Evolutionary conservation across 1,140 invertebrate genomes (phyloP).

Genomic region (Diachasma alloeum): DNA sequence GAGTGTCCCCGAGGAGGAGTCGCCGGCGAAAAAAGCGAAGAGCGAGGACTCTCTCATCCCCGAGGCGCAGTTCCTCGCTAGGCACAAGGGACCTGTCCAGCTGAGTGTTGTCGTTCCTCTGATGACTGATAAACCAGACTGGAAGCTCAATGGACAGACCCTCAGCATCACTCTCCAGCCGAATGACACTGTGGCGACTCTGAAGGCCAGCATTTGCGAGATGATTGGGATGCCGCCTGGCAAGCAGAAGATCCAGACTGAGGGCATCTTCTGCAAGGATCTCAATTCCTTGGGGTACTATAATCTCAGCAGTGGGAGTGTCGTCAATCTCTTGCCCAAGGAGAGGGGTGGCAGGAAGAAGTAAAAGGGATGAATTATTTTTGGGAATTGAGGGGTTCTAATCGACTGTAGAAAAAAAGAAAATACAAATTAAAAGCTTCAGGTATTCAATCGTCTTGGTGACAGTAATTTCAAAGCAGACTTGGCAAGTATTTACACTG

Average conservation of each 20-base stretch:
- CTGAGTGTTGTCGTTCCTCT: slow-evolving; percentile 84
- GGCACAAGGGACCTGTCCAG: slow-evolving; percentile 77
- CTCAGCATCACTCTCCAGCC: slow-evolving; percentile 82
- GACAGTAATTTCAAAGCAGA: too few relatives aligned
- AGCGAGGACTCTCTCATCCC: slow-evolving; percentile 93
- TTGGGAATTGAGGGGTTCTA: too few relatives aligned
- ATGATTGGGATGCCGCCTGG: slow-evolving; percentile 92
- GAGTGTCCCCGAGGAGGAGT: slow-evolving; percentile 77
- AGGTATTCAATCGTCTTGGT: too few relatives aligned
- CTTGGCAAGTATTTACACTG: too few relatives aligned
- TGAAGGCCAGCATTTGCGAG: slow-evolving; percentile 92
- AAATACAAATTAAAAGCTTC: too few relatives aligned
- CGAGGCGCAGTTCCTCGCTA: slow-evolving; percentile 82
- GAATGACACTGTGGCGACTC: slow-evolving; percentile 80
- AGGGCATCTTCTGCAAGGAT: slow-evolving; percentile 99
- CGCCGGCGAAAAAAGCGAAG: slow-evolving; percentile 85
- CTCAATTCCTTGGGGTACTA: slow-evolving; percentile 95
- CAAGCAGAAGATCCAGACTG: slow-evolving; percentile 95
- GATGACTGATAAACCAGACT: slow-evolving; percentile 90
- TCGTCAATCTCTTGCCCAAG: slow-evolving; percentile 92
- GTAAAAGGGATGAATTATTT: slow-evolving; percentile 64
- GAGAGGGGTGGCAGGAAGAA: slow-evolving; percentile 98
- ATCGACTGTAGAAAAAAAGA: too few relatives aligned
- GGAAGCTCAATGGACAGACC: slow-evolving; percentile 94
- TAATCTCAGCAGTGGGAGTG: slow-evolving; percentile 85